phyloP scores from a whole-genome alignment of 2,113 vertebrate species.

The Rana temporaria region DNA sequence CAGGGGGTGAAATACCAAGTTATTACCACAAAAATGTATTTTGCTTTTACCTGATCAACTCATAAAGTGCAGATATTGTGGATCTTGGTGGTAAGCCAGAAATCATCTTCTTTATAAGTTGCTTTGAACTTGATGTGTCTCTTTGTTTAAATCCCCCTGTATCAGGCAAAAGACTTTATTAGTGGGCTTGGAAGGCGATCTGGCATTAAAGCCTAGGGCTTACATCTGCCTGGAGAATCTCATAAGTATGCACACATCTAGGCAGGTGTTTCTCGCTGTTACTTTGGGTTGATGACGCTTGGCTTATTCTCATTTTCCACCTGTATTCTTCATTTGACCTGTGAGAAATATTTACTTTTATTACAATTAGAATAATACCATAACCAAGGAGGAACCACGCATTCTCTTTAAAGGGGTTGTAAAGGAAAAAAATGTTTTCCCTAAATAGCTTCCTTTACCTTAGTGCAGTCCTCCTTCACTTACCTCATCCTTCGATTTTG shows the following conservation, averaged over 20 bases:
- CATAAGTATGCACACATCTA: slow-evolving; percentile 33
- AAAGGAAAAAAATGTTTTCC: too few species aligned
- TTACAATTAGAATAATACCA: too few species aligned
- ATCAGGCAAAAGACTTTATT: slow-evolving; percentile 64
- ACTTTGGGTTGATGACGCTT: slow-evolving; percentile 1
- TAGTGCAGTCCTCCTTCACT: too few species aligned
- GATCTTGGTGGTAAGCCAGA: slow-evolving; percentile 65
- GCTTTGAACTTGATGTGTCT: slow-evolving; percentile 61
- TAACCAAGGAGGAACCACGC: too few species aligned
- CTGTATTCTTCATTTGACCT: too few species aligned
- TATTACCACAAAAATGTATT: slow-evolving; percentile 54
- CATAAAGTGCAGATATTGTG: slow-evolving; percentile 63
- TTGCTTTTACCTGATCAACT: slow-evolving; percentile 58
- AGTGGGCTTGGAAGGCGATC: slow-evolving; percentile 60
- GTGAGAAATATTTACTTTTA: too few species aligned
- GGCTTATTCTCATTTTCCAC: not conserved
- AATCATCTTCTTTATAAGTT: slow-evolving; percentile 60
- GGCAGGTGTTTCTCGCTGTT: slow-evolving; percentile 6
- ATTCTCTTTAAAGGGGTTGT: too few species aligned
- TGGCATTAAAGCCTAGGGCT: slow-evolving; percentile 30
- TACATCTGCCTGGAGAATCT: slow-evolving; percentile 1
- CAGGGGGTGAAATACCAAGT: slow-evolving; percentile 61
- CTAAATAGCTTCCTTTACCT: too few species aligned
- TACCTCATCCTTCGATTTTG: too few species aligned
- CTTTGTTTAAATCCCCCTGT: slow-evolving; percentile 59